Percentiles rank a stretch among this genome's conserved stretches.
Evolutionary conservation across 2,113 vertebrate species (phyloP).

Genomic region (Crocuta crocuta): DNA sequence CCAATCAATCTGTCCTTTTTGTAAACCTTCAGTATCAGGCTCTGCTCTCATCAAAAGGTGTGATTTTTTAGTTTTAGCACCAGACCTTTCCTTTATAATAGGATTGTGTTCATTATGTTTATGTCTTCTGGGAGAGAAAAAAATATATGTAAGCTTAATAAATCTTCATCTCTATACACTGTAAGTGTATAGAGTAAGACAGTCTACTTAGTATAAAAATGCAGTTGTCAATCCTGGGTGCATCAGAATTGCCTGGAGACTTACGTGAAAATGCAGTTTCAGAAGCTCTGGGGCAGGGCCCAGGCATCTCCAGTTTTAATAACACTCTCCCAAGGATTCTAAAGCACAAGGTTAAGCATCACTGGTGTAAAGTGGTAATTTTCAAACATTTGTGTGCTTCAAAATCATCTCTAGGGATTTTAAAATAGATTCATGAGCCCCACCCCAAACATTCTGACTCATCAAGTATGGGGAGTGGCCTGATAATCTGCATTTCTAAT

Average conservation of each 20-base stretch:
- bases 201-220: neutral
- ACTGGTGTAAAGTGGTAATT: neutral
- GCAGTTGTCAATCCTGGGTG: neutral
- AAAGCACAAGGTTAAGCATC: neutral
- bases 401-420: neutral
- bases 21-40: neutral
- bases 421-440: neutral
- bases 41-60: constrained; percentile 16
- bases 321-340: neutral
- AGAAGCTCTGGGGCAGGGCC: neutral
- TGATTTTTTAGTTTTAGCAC: neutral
- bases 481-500: neutral
- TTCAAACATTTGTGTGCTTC: neutral
- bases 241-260: neutral
- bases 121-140: neutral
- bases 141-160: neutral
- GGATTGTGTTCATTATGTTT: constrained; percentile 19
- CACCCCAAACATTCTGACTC: neutral
- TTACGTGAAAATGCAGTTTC: neutral
- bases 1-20: constrained; percentile 43
- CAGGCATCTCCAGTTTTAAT: neutral
- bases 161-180: neutral
- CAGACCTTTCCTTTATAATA: neutral
- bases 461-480: neutral
- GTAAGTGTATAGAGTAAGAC: neutral